Evolutionary conservation across 2,888 invertebrate genomes (phyloP), one percentile per base, ranked within the genome.

Genomic region (Philereme transversata): DNA sequence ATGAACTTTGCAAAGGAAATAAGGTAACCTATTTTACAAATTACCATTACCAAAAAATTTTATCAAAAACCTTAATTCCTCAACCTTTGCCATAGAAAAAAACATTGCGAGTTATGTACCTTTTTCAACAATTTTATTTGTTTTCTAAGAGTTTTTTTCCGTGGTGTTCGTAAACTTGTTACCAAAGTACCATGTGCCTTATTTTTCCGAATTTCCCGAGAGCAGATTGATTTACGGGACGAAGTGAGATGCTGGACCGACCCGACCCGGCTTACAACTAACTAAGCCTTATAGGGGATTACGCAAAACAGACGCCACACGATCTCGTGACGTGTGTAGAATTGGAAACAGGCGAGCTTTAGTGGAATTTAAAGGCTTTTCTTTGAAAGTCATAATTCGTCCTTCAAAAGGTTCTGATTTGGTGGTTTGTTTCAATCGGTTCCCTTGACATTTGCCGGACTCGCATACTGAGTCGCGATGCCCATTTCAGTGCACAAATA

Each of bases 151-250:
- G 6, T 45, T 7, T 7, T 5, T 51, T 60, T 46, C 59, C 54
- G 53, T 61, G 36, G 61, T 68, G 67, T 54, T 68, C 60, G 51
- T 62, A 57, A 55, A 49, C 62, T 70, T 60, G 51, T 63, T 67
- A 62, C 58, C 65, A 55, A 63, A 51, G 40, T 59, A 60, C 52
- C 47, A 49, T 63, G 48, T 53, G 62, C 62, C 64, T 67, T 70
- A 64, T 68, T 66, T 62, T 63, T 63, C 33, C 33, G 62, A 59
- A 55, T 58, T 38, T 46, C 79, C 79, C 83, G 82, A 86, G 82
- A 84, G 69, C 71, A 81, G 88, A 88, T 88, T 90, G 90, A 90
- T 90, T 90, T 90, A 90, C 85, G 86, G 83, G 82, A 79, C 81
- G 82, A 83, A 87, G 86, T 85, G 87, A 82, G 84, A 84, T 76